Conservation (phyloP, 2,888 invertebrate genomes). For the Asteroscopus sphinx region DNA sequence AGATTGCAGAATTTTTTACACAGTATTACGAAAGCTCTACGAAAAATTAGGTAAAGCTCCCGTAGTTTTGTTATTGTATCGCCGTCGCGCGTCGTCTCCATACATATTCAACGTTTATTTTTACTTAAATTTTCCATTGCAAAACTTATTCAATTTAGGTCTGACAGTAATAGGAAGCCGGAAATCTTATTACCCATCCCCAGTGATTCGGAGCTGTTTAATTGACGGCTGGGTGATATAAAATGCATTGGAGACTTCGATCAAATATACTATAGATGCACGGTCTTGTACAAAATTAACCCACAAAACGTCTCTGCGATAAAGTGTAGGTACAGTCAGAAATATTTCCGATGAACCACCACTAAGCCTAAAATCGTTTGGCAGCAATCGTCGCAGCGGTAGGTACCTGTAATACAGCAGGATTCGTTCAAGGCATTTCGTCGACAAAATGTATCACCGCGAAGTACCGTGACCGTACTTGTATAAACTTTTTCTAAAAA, state of each 20-base stretch:
- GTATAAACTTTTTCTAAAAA: no score
- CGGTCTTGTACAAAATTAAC: no score
- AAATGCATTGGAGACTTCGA: slow-evolving; percentile 86
- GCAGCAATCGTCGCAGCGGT: no score
- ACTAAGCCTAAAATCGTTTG: no score
- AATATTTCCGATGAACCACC: no score
- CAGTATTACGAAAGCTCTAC: slow-evolving; percentile 20
- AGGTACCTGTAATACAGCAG: no score
- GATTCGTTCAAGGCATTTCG: no score
- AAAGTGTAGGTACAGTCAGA: no score
- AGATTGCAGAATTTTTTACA: slow-evolving; percentile 43
- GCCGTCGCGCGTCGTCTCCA: slow-evolving; percentile 34
- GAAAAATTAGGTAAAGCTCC: slow-evolving; percentile 34
- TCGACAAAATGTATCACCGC: no score
- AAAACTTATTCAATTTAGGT: slow-evolving; percentile 73
- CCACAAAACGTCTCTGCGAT: no score
- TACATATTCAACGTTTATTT: slow-evolving; percentile 50
- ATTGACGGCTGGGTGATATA: slow-evolving; percentile 70
- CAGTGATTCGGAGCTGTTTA: slow-evolving; percentile 64
- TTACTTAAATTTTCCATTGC: slow-evolving; percentile 51
- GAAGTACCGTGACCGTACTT: no score
- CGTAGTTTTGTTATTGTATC: slow-evolving; percentile 44
- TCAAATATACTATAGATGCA: no score
- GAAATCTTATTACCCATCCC: slow-evolving; percentile 75
- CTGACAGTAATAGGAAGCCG: slow-evolving; percentile 75